Percentiles rank a stretch among this genome's conserved stretches.
phyloP scores from a whole-genome alignment of 1,140 invertebrate genomes.

The Acyrthosiphon pisum region DNA sequence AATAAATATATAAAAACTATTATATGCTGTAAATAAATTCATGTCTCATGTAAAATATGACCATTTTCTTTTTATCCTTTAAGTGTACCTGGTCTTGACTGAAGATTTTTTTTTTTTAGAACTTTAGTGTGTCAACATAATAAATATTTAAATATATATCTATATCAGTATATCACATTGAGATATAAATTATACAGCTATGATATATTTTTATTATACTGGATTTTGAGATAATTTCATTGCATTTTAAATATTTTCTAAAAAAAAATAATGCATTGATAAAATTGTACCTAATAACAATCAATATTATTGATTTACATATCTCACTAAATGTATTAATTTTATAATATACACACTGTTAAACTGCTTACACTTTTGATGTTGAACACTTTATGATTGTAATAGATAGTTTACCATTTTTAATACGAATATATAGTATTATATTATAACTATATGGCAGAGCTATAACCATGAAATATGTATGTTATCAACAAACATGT shows the following conservation, averaged over 20 bases:
- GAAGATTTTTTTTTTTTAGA: neutral
- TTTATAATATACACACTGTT: neutral
- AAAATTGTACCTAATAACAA: neutral
- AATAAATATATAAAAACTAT: no score
- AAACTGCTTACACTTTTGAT: neutral
- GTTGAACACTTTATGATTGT: neutral
- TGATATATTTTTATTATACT: neutral
- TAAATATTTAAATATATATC: neutral
- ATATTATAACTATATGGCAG: neutral
- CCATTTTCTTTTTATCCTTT: neutral
- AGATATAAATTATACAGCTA: neutral
- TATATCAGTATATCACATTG: neutral
- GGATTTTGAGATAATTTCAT: neutral
- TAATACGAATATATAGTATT: neutral
- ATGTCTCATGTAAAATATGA: neutral
- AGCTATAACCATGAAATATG: neutral
- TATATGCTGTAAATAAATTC: no score
- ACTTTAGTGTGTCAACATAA: neutral
- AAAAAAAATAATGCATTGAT: neutral
- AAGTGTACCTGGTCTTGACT: neutral
- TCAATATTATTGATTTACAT: neutral
- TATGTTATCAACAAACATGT: neutral
- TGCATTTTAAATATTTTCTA: neutral
- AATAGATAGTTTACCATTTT: neutral
- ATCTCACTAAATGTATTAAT: neutral